phyloP scores from a whole-genome alignment of 2,888 invertebrate genomes.

The Idaea biselata region DNA sequence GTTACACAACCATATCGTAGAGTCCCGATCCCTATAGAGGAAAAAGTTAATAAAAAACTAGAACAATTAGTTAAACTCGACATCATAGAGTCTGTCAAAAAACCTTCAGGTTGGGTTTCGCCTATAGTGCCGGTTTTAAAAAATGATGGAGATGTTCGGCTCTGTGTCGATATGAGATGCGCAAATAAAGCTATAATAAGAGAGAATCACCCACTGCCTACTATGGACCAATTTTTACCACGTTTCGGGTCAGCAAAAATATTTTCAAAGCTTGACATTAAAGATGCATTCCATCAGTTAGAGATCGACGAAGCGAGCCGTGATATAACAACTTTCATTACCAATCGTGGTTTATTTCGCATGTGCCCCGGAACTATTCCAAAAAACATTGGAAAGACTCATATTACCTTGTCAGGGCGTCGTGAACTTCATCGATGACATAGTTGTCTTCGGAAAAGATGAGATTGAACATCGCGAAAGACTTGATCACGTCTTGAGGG shows the following conservation, averaged over 20 bases:
- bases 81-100: conserved; percentile 28
- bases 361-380: conserved; percentile 46
- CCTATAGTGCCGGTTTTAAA: conserved; percentile 33
- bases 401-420: conserved; percentile 40
- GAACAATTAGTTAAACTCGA: conserved; percentile 22
- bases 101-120: conserved; percentile 29
- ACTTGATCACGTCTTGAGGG: neutral
- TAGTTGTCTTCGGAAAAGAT: conserved; percentile 18
- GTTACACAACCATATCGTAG: too few species aligned
- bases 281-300: conserved; percentile 17
- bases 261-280: conserved; percentile 19
- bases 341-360: conserved; percentile 5
- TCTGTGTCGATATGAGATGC: conserved; percentile 39
- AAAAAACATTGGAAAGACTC: conserved; percentile 44
- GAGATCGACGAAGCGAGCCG: conserved; percentile 12
- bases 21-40: conserved; percentile 18
- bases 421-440: conserved; percentile 43
- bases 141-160: conserved; percentile 25
- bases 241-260: conserved; percentile 12
- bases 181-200: conserved; percentile 31
- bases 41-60: conserved; percentile 23
- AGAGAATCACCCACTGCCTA: conserved; percentile 36
- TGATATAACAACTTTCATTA: conserved; percentile 11
- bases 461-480: neutral
- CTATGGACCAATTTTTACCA: conserved; percentile 31